phyloP scores from a whole-genome alignment of 2,797 vertebrate species.

The Heterohyrax brucei region DNA sequence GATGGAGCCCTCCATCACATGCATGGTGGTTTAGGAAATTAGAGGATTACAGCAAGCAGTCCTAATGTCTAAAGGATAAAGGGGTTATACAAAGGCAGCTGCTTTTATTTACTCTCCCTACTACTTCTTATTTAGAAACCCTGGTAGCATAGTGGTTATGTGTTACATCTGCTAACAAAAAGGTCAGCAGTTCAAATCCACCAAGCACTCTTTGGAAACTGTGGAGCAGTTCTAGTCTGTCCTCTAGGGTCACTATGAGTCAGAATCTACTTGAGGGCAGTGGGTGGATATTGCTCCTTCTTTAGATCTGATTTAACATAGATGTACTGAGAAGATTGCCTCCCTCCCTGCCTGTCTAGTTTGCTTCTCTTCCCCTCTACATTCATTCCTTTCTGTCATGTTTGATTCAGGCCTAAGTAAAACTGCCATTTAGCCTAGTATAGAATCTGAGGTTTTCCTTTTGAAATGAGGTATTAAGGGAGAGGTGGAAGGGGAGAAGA shows the following conservation, averaged over 20 bases:
- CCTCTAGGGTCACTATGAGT: too few relatives aligned
- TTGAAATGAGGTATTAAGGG: constrained; percentile 45
- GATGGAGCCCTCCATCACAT: not conserved
- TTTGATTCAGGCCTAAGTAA: not conserved
- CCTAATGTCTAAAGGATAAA: not conserved
- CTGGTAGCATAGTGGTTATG: too few relatives aligned
- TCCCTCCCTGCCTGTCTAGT: not conserved
- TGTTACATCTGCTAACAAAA: too few relatives aligned
- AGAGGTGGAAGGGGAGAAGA: constrained; percentile 10
- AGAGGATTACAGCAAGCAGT: not conserved
- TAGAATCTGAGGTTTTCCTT: constrained; percentile 63
- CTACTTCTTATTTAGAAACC: not conserved
- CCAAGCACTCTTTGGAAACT: too few relatives aligned
- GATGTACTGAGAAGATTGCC: not conserved
- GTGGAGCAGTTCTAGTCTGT: too few relatives aligned
- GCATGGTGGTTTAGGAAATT: constrained; percentile 27
- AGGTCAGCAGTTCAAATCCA: too few relatives aligned
- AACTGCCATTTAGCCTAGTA: constrained; percentile 63
- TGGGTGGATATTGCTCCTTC: not conserved
- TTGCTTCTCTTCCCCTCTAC: not conserved
- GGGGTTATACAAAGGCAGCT: not conserved
- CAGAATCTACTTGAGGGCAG: too few relatives aligned
- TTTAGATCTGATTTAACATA: constrained; percentile 16
- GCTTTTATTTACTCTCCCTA: not conserved
- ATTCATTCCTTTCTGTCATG: not conserved